Conservation (phyloP, 1,140 invertebrate species). For the Brevipalpus yothersi region DNA sequence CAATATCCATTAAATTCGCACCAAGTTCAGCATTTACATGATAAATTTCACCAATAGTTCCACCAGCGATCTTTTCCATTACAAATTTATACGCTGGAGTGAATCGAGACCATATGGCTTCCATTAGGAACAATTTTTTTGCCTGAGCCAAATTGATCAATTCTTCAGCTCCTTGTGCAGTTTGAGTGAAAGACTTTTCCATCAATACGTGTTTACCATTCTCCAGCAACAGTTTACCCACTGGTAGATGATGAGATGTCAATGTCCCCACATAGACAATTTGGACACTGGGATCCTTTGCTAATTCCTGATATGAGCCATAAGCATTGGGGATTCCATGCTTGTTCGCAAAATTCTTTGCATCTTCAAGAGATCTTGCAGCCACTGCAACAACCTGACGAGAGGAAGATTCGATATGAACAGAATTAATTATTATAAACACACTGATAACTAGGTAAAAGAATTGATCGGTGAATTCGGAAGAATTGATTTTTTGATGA, state of each 20-base stretch:
- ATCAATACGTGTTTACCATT: conserved; percentile 53
- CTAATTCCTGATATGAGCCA: conserved; percentile 46
- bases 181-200: conserved; percentile 46
- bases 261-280: conserved; percentile 49
- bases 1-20: conserved; percentile 25
- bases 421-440: too few relatives aligned
- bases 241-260: conserved; percentile 36
- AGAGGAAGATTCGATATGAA: background rate
- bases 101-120: conserved; percentile 53
- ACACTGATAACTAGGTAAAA: too few relatives aligned
- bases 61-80: conserved; percentile 30
- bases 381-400: conserved; percentile 35
- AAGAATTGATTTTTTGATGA: too few relatives aligned
- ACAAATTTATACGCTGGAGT: conserved; percentile 44
- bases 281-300: conserved; percentile 43
- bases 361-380: conserved; percentile 37
- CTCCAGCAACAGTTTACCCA: conserved; percentile 38
- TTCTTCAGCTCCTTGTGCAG: conserved; percentile 25
- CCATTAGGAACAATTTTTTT: conserved; percentile 19
- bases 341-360: conserved; percentile 41
- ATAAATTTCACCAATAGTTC: conserved; percentile 39
- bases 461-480: too few relatives aligned
- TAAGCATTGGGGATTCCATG: conserved; percentile 41
- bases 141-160: conserved; percentile 29
- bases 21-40: conserved; percentile 42